Conservation (phyloP, 2,113 vertebrate genomes). For the Podocnemis expansa region DNA sequence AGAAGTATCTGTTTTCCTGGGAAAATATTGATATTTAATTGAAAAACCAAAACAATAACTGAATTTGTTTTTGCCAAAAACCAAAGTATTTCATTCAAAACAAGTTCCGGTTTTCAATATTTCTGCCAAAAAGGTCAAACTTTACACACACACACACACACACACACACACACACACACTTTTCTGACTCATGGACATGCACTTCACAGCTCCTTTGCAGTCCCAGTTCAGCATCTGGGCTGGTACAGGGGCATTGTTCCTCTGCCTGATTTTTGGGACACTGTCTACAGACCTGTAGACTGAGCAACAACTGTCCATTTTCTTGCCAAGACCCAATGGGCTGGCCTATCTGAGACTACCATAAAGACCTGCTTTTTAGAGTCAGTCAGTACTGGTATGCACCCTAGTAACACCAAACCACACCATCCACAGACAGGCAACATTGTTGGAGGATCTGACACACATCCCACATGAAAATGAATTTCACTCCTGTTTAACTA, state of each 20-base stretch:
- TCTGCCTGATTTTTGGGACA: background rate
- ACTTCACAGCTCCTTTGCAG: background rate
- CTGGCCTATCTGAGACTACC: background rate
- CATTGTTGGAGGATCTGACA: conserved; percentile 34
- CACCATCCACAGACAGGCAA: background rate
- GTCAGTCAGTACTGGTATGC: background rate
- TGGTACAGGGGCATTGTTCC: background rate
- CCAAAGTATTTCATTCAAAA: background rate
- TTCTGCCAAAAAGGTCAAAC: background rate
- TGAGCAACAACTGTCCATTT: background rate
- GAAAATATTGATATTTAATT: background rate
- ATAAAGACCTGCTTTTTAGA: conserved; percentile 4
- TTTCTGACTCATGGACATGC: background rate
- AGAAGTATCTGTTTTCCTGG: conserved; percentile 19
- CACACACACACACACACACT: too few species aligned
- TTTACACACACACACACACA: too few species aligned
- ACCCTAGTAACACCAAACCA: conserved; percentile 46
- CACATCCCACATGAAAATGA: conserved; percentile 19
- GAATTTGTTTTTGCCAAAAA: conserved; percentile 12
- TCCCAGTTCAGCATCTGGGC: background rate
- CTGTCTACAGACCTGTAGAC: background rate
- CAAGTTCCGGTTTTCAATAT: background rate
- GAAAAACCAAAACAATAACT: background rate
- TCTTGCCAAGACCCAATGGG: background rate
- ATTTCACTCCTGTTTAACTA: conserved; percentile 60